phyloP scores from a whole-genome alignment of 2,113 vertebrate species.

The Phalacrocorax aristotelis region DNA sequence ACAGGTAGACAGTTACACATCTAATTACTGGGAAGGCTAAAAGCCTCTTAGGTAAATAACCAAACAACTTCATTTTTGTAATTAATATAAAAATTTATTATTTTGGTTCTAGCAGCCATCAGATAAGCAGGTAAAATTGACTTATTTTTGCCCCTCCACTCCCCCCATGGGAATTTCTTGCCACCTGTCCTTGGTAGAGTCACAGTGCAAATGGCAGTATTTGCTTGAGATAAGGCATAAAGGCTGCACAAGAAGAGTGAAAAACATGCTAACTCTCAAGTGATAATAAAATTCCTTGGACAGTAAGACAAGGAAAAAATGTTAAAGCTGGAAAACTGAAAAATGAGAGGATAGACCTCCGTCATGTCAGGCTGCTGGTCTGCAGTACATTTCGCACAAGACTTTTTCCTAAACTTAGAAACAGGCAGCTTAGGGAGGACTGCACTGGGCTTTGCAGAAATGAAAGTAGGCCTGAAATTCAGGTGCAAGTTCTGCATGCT shows the following conservation, averaged over 20 bases:
- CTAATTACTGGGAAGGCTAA: neutral
- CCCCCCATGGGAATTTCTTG: neutral
- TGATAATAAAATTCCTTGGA: neutral
- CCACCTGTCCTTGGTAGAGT: neutral
- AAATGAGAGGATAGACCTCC: neutral
- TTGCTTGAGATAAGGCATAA: neutral
- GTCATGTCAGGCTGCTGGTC: neutral
- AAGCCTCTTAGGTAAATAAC: neutral
- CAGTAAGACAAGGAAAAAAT: neutral
- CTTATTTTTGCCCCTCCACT: neutral
- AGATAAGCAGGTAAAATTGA: neutral
- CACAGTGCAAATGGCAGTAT: neutral
- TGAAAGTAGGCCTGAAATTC: neutral
- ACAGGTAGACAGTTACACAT: neutral
- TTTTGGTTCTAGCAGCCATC: neutral
- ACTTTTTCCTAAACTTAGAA: neutral
- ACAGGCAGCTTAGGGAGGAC: neutral
- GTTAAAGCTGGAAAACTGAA: neutral
- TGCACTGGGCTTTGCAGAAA: neutral
- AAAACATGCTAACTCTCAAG: neutral
- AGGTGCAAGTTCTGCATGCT: neutral
- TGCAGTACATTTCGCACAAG: neutral
- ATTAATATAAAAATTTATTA: neutral
- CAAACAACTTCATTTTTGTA: neutral
- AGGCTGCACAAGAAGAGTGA: neutral